phyloP scores from a whole-genome alignment of 2,797 vertebrate species.

The Onychomys leucogaster region DNA sequence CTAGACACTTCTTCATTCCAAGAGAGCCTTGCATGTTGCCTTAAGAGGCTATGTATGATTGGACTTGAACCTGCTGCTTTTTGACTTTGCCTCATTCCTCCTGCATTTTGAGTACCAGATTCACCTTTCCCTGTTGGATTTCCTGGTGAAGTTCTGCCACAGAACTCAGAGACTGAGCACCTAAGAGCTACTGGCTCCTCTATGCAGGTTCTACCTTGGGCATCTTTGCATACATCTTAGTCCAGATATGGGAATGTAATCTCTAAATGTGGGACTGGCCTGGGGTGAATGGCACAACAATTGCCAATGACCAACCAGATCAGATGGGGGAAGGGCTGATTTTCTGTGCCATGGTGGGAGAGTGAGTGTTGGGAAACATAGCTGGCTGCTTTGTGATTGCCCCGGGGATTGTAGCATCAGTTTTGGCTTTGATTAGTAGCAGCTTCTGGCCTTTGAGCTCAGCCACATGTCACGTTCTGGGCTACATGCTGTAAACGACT shows the following conservation, averaged over 20 bases:
- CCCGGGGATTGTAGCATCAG: neutral
- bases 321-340: neutral
- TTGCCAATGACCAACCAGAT: neutral
- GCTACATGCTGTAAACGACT: neutral
- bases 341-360: neutral
- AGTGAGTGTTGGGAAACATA: neutral
- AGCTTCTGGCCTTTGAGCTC: constrained; percentile 3
- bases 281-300: neutral
- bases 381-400: neutral
- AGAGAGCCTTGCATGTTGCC: neutral
- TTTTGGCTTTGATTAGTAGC: neutral
- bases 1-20: neutral
- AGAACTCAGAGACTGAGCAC: neutral
- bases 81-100: neutral
- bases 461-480: neutral
- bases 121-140: neutral
- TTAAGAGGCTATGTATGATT: neutral
- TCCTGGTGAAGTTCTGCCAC: neutral
- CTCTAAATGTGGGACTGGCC: neutral
- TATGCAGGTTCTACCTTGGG: neutral
- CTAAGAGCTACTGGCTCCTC: neutral
- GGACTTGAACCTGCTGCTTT: neutral
- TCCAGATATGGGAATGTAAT: neutral
- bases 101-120: neutral
- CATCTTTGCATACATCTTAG: neutral